These are phyloP conservation scores for Candidula unifasciata DNA, from an alignment of 2,888 invertebrate species.

Conservation along the genomic window DNA sequence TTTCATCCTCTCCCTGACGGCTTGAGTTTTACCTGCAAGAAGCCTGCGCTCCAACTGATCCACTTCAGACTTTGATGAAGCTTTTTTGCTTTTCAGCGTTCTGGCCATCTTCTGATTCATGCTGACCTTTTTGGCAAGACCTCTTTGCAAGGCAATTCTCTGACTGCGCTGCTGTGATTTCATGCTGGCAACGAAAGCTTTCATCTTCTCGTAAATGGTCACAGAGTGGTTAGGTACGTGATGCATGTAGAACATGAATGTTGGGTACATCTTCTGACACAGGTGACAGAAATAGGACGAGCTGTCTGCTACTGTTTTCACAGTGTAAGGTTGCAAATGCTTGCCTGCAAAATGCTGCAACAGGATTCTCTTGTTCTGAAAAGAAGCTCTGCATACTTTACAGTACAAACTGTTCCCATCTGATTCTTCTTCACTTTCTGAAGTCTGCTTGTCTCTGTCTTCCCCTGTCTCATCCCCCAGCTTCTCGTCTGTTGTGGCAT, in stretches of 20 bases:
- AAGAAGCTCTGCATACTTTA: constrained; percentile 37
- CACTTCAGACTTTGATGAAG: constrained; percentile 37
- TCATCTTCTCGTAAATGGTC: constrained; percentile 54
- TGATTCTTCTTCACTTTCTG: constrained; percentile 39
- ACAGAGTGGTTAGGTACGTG: constrained; percentile 56
- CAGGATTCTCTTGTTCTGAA: constrained; percentile 44
- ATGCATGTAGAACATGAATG: constrained; percentile 54
- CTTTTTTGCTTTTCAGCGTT: constrained; percentile 39
- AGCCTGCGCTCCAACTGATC: constrained; percentile 33
- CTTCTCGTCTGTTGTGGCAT: neutral
- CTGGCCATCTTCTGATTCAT: constrained; percentile 37
- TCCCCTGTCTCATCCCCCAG: neutral
- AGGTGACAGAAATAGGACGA: constrained; percentile 54
- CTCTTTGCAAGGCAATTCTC: constrained; percentile 46
- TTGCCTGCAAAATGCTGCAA: constrained; percentile 55
- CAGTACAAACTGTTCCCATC: constrained; percentile 46
- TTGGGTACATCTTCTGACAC: constrained; percentile 54
- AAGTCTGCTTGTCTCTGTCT: neutral
- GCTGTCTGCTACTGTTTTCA: constrained; percentile 45
- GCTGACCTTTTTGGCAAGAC: constrained; percentile 5
- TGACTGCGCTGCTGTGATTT: constrained; percentile 29
- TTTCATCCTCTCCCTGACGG: constrained; percentile 42
- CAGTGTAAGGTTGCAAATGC: constrained; percentile 54
- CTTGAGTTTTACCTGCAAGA: constrained; percentile 25
- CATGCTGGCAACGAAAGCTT: constrained; percentile 34